Evolutionary conservation across 2,113 vertebrate genomes (phyloP).

Genomic region (Xyrauchen texanus): DNA sequence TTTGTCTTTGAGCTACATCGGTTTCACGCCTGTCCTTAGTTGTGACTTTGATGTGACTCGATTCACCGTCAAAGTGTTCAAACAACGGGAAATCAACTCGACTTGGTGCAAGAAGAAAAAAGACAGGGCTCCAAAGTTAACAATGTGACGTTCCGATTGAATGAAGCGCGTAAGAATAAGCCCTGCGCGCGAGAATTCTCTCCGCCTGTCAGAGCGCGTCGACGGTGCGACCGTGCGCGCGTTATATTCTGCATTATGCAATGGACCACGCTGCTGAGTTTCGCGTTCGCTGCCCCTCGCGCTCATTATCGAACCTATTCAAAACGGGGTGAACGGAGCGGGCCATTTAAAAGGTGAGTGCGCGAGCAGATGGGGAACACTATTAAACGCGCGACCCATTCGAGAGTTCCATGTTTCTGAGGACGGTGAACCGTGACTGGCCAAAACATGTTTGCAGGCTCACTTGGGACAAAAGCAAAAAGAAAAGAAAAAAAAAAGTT

Average conservation of each 20-base stretch:
- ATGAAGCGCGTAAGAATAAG: slow-evolving; percentile 50
- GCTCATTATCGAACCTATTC: slow-evolving; percentile 70
- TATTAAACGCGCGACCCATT: slow-evolving; percentile 68
- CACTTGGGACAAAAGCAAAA: slow-evolving; percentile 5
- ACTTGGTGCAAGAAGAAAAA: slow-evolving; percentile 6
- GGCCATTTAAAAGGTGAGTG: slow-evolving; percentile 79
- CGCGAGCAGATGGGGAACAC: slow-evolving; percentile 56
- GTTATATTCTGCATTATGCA: slow-evolving; percentile 69
- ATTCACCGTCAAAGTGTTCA: slow-evolving; percentile 39
- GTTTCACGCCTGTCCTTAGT: slow-evolving; percentile 41
- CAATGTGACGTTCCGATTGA: slow-evolving; percentile 49
- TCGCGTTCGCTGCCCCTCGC: slow-evolving; percentile 72
- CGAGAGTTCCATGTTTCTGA: background rate
- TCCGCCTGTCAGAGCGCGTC: slow-evolving; percentile 69
- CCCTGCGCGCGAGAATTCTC: slow-evolving; percentile 48
- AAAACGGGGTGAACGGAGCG: slow-evolving; percentile 85
- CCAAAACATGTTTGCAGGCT: slow-evolving; percentile 12
- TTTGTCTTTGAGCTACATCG: slow-evolving; percentile 36
- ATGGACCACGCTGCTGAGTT: slow-evolving; percentile 70
- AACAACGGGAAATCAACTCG: slow-evolving; percentile 39
- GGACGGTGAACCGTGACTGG: slow-evolving; percentile 15
- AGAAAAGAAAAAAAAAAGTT: background rate
- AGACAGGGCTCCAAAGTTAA: slow-evolving; percentile 13
- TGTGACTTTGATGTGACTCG: slow-evolving; percentile 47
- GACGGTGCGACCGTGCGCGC: slow-evolving; percentile 49